Evolutionary conservation across 2,888 invertebrate genomes (phyloP).

Genomic region (Aleiodes testaceus): DNA sequence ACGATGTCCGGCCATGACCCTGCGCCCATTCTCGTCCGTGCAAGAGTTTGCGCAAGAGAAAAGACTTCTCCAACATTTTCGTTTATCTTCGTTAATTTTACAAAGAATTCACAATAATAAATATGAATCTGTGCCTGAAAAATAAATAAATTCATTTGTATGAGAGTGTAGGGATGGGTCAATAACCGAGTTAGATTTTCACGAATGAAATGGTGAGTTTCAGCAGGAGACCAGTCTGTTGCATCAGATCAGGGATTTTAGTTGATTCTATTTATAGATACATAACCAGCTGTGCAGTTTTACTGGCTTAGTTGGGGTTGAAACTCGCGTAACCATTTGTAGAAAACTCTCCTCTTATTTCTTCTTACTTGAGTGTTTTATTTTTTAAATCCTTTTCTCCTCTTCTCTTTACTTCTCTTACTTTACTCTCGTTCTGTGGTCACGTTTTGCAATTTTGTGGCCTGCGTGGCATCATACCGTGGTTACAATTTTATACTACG

Average conservation of each 20-base stretch:
- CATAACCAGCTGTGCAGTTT: conserved; percentile 68
- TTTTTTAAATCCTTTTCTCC: conserved; percentile 16
- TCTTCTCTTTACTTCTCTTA: conserved; percentile 21
- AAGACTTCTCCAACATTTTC: conserved; percentile 25
- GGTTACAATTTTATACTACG: conserved; percentile 30
- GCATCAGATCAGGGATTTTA: conserved; percentile 65
- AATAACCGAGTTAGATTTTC: conserved; percentile 28
- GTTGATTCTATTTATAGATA: conserved; percentile 51
- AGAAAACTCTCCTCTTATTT: conserved; percentile 51
- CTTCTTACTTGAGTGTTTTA: conserved; percentile 30
- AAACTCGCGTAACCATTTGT: conserved; percentile 56
- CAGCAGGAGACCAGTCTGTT: conserved; percentile 53
- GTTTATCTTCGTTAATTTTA: neutral
- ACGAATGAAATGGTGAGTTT: conserved; percentile 18
- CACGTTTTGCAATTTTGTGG: conserved; percentile 48
- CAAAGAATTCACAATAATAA: neutral
- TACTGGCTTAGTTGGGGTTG: conserved; percentile 39
- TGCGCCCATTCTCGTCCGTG: conserved; percentile 57
- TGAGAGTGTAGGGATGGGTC: conserved; percentile 15
- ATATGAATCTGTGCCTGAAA: neutral
- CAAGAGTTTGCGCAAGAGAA: conserved; percentile 27
- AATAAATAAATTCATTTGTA: neutral
- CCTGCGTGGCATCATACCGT: conserved; percentile 31
- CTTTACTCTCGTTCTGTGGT: conserved; percentile 43
- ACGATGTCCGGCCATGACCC: conserved; percentile 73